Evolutionary conservation across 2,797 vertebrate species (phyloP).

Genomic region (Sternarchorhynchus goeldii): DNA sequence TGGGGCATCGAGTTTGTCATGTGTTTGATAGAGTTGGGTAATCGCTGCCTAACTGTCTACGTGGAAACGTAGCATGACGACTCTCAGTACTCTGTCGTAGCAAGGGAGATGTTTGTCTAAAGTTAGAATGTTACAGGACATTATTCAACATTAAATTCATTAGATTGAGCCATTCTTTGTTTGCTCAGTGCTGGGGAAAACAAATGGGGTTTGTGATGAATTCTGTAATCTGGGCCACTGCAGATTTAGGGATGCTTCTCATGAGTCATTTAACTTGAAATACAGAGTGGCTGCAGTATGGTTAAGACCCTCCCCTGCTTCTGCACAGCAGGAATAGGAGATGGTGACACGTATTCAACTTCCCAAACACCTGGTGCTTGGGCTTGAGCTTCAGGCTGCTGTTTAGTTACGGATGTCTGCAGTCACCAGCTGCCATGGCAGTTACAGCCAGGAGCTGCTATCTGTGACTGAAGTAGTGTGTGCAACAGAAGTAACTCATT

Average conservation of each 20-base stretch:
- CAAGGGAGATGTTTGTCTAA: no score
- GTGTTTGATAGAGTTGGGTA: no score
- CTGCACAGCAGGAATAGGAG: constrained; percentile 46
- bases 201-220: constrained; percentile 65
- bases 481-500: constrained; percentile 70
- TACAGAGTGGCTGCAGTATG: constrained; percentile 50
- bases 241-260: constrained; percentile 76
- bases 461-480: constrained; percentile 14
- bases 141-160: no score
- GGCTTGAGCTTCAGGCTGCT: background rate
- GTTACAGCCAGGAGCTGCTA: constrained; percentile 54
- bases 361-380: constrained; percentile 2
- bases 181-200: constrained; percentile 1
- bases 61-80: no score
- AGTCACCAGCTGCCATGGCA: constrained; percentile 61
- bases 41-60: no score
- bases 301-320: background rate
- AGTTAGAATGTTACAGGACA: no score
- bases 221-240: constrained; percentile 80
- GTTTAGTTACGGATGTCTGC: constrained; percentile 51
- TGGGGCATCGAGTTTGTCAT: no score
- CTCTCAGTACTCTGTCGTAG: no score
- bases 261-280: constrained; percentile 56
- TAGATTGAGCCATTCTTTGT: constrained; percentile 14
- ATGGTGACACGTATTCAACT: background rate